Evolutionary conservation across 2,888 invertebrate genomes (phyloP), one percentile per base, ranked within the genome.

Genomic region (Yponomeuta sedellus): DNA sequence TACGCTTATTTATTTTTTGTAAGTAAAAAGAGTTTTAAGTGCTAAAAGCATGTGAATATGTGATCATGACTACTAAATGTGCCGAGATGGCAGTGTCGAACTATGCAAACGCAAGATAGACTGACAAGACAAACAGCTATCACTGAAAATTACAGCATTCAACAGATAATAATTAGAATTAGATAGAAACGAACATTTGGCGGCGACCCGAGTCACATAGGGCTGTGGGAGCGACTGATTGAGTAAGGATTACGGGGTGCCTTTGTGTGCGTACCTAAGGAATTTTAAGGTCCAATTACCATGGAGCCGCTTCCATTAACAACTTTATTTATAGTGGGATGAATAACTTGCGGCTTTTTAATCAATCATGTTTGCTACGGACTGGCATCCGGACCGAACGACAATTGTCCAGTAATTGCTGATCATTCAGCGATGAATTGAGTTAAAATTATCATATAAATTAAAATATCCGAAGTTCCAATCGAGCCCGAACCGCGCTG

Each of bases 331-430:
- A 86, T 84, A 82, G 81, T 77, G 75, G 74, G 81, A 83, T 85
- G 81, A 82, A 86, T 86, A 86, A 83, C 79, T 86, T 82, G 88
- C 85, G 85, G 86, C 83, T 82, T 88, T 83, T 88, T 87, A 86
- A 88, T 88, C 86, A 88, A 88, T 87, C 86, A 85, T 83, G 78
- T 76, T 79, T 79, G 74, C 75, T 77, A 76, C 76, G 74, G 76
- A 77, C 75, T 72, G 77, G 80, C 82, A 82, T 85, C 85, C 86
- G 83, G 85, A 77, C 72, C 67, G 68, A 70, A 75, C 75, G 76
- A 78, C 81, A 81, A 83, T 83, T 78, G 80, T 75, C 74, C 81
- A 80, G 78, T 80, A 81, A 79, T 74, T 74, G 76, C 71, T 77
- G 74, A 80, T 80, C 75, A 74, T 75, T 74, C 72, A 69, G 72